These are phyloP conservation scores for Sorex fumeus DNA, from an alignment of 2,113 vertebrate genomes.

Conservation along the genomic window DNA sequence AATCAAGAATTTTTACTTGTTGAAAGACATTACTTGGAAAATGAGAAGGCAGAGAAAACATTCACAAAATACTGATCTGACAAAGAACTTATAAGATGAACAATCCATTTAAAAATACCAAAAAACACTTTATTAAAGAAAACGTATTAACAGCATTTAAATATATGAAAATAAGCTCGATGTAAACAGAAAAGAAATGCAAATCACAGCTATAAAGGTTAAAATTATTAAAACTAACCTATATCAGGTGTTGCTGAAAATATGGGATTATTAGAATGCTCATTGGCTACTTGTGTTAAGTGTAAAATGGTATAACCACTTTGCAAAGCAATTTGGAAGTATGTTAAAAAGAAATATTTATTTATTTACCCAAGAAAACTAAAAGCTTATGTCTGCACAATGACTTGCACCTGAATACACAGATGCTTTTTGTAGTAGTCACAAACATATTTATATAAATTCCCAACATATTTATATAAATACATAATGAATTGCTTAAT, in stretches of 20 bases:
- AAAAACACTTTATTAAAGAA: not conserved
- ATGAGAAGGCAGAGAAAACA: constrained; percentile 5
- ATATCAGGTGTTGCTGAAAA: not conserved
- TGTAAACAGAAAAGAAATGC: constrained; percentile 1
- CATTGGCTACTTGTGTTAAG: not conserved
- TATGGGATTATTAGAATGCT: constrained; percentile 13
- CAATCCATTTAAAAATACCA: not conserved
- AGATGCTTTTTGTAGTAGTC: constrained; percentile 13
- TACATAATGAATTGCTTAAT: too few species aligned
- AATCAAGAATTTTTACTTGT: constrained; percentile 36
- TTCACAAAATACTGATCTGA: not conserved
- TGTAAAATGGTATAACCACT: not conserved
- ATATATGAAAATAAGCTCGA: not conserved
- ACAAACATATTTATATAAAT: not conserved
- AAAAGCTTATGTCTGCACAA: not conserved
- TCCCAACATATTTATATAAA: too few species aligned
- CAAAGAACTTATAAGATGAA: too few species aligned
- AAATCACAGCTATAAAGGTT: constrained; percentile 37
- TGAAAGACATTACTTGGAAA: constrained; percentile 37
- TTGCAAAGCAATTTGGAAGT: not conserved
- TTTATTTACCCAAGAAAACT: constrained; percentile 32
- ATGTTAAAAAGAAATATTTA: constrained; percentile 42
- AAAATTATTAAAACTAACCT: constrained; percentile 43
- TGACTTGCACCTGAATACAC: not conserved
- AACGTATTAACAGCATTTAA: not conserved